Base-by-base conservation (phyloP, 1,140 invertebrate genomes). In the Drosophila sproati region DNA sequence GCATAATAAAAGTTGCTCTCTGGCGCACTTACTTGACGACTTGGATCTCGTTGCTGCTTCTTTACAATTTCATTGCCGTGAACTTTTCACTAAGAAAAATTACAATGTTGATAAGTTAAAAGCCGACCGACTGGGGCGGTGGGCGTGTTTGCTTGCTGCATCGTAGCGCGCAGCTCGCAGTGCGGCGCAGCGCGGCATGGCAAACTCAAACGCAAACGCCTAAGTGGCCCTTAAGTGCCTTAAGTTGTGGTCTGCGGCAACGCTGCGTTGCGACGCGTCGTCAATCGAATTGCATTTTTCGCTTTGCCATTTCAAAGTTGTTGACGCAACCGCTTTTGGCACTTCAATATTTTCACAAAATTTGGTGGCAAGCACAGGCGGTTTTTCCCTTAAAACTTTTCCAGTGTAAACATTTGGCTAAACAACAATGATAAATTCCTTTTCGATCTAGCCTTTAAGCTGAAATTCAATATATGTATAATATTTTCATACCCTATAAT, bases 141-240 rank as follows among this genome's bases (percentile, higher is more conserved):
- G 45, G 57, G 45, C 59, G 48, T 72, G 72, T 43, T 51, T 43
- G 5, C 37, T n/a, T 43, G 54, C 20, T 51, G 28, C 39, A n/a
- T 43, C 10, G 10, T 12, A 12, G 12, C 12, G 12, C 12, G 12
- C 12, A 12, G 12, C 12, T 0, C 12, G 12, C 12, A 41, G n/a
- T 3, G 39, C 39, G 39, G 10, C 39, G 39, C 39, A 8, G 10
- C 39, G 39, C 34, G 7, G 37, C 37, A 39, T 43, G 20, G 59
- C 12, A 35, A 70, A 62, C 20, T 20, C 20, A 20, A 70, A 62
- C 50, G 50, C 59, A 70, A 54, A 63, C 32, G 61, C 77, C 51
- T 73, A 78, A 78, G 77, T 78, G 77, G 74, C 77, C 68, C 70
- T 78, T 77, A 77, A 78, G 77, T 78, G 74, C 71, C 63, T 67